Evolutionary conservation across 2,888 invertebrate genomes (phyloP).

Genomic region (Orchesellides sinensis): DNA sequence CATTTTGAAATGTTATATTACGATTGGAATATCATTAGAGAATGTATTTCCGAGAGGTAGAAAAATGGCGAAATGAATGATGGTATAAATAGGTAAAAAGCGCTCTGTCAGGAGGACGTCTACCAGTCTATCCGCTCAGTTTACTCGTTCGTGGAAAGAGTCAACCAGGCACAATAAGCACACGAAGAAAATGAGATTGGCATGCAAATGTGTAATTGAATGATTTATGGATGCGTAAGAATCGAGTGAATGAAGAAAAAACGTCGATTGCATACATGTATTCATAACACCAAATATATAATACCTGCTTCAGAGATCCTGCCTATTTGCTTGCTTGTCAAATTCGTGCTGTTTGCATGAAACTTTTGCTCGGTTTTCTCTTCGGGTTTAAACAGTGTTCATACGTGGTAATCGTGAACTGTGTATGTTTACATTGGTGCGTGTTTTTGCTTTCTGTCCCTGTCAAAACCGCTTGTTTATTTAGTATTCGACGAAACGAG

Average conservation of each 20-base stretch:
- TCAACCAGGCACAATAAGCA: slow-evolving; percentile 12
- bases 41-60: not conserved
- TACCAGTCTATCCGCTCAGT: not conserved
- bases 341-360: slow-evolving; percentile 25
- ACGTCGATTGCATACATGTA: slow-evolving; percentile 42
- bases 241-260: slow-evolving; percentile 41
- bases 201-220: slow-evolving; percentile 66
- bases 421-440: not conserved
- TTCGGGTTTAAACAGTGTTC: no score
- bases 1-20: slow-evolving; percentile 39
- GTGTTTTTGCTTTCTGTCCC: not conserved
- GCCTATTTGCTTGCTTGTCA: slow-evolving; percentile 53
- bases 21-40: slow-evolving; percentile 7
- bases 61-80: slow-evolving; percentile 44
- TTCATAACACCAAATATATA: not conserved
- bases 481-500: slow-evolving; percentile 28
- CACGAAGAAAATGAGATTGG: slow-evolving; percentile 61
- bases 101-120: slow-evolving; percentile 41
- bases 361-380: no score
- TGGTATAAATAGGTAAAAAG: slow-evolving; percentile 59
- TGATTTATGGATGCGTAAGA: slow-evolving; percentile 57
- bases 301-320: slow-evolving; percentile 2
- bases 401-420: no score
- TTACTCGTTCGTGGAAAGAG: not conserved
- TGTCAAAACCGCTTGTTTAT: slow-evolving; percentile 43